These are phyloP conservation scores for Trichogramma evanescens DNA, from an alignment of 2,888 invertebrate species.

Conservation along the genomic window DNA sequence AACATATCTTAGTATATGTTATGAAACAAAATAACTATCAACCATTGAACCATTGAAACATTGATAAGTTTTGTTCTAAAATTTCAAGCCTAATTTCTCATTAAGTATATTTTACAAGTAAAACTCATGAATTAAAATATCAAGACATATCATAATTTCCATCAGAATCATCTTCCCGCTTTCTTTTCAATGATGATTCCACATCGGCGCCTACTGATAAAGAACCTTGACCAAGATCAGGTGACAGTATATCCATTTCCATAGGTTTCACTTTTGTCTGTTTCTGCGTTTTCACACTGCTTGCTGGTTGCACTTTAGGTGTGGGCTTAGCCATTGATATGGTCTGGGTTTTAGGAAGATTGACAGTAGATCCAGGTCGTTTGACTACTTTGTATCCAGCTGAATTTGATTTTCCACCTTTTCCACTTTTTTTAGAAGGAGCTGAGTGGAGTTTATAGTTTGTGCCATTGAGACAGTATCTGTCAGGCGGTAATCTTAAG, in stretches of 20 bases:
- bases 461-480: slow-evolving; percentile 79
- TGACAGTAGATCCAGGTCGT: slow-evolving; percentile 51
- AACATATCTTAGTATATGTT: no score
- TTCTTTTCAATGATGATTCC: slow-evolving; percentile 38
- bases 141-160: background rate
- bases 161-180: slow-evolving; percentile 38
- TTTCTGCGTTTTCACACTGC: background rate
- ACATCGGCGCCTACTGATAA: slow-evolving; percentile 28
- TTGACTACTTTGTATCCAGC: slow-evolving; percentile 52
- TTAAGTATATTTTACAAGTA: no score
- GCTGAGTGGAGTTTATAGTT: slow-evolving; percentile 63
- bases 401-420: slow-evolving; percentile 44
- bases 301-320: slow-evolving; percentile 58
- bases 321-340: slow-evolving; percentile 71
- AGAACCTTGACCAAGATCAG: slow-evolving; percentile 21
- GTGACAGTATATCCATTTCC: background rate
- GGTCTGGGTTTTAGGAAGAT: slow-evolving; percentile 58
- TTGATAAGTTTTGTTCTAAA: no score
- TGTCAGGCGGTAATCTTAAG: slow-evolving; percentile 86
- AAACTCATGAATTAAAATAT: no score
- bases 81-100: no score
- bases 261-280: slow-evolving; percentile 11
- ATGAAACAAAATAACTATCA: no score
- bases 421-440: slow-evolving; percentile 30
- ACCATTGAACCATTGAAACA: no score